Conservation (phyloP, 2,797 vertebrate genomes). For the Hozukius guyotensis region DNA sequence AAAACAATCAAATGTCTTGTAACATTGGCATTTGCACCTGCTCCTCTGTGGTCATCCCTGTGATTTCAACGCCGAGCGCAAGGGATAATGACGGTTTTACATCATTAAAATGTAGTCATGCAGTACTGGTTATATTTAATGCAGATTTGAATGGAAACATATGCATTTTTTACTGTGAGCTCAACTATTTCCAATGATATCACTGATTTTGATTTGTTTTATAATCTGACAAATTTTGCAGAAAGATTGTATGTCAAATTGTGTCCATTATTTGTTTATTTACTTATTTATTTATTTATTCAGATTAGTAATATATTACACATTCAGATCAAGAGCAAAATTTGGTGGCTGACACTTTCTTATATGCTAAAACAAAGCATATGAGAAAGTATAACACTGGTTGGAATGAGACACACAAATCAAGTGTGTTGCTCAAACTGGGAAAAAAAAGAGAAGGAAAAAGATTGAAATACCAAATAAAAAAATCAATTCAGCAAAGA, state of each 20-base stretch:
- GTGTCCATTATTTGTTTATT: background rate
- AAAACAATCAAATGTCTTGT: constrained; percentile 63
- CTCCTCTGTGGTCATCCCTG: constrained; percentile 36
- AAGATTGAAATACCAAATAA: too few species aligned
- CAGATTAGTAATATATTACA: background rate
- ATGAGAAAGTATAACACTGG: background rate
- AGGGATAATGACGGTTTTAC: background rate
- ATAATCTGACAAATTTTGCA: background rate
- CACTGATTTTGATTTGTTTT: background rate
- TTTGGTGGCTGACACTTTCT: background rate
- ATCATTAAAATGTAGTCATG: background rate
- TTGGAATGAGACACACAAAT: background rate
- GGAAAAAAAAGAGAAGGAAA: background rate
- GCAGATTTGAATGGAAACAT: background rate
- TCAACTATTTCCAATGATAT: background rate
- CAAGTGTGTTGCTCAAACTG: background rate
- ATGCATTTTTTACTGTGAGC: background rate
- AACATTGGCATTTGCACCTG: constrained; percentile 32
- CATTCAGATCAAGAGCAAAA: background rate
- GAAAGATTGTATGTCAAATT: background rate
- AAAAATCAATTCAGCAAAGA: too few species aligned
- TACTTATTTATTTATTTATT: background rate
- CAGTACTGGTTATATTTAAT: background rate
- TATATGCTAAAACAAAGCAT: background rate
- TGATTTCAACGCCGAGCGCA: constrained; percentile 21